Conservation (phyloP, 2,113 vertebrate species). For the Cromileptes altivelis region DNA sequence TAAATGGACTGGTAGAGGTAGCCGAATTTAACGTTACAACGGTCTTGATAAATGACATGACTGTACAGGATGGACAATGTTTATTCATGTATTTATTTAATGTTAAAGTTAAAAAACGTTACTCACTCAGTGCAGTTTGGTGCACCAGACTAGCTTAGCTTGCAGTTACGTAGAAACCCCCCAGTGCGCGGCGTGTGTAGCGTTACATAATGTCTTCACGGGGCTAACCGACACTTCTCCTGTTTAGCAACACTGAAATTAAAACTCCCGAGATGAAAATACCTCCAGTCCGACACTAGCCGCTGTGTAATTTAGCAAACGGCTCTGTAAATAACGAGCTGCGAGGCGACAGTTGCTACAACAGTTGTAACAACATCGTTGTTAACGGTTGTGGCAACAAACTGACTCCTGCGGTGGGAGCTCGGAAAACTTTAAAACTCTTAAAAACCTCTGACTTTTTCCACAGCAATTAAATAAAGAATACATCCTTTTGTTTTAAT, state of each 20-base stretch:
- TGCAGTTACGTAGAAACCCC: conserved; percentile 35
- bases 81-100: not conserved
- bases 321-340: conserved; percentile 41
- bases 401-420: not conserved
- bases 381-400: conserved; percentile 20
- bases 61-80: not conserved
- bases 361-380: conserved; percentile 52
- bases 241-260: conserved; percentile 41
- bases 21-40: not conserved
- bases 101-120: not conserved
- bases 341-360: conserved; percentile 51
- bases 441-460: not conserved
- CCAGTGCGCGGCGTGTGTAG: conserved; percentile 31
- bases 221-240: conserved; percentile 53
- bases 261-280: conserved; percentile 36
- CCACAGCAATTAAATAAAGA: not conserved
- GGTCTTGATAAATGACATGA: not conserved
- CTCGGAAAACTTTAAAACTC: conserved; percentile 57
- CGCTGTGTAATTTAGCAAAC: not conserved
- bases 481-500: not conserved
- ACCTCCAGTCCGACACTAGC: not conserved
- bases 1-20: not conserved
- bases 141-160: conserved; percentile 23
- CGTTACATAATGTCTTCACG: conserved; percentile 72
- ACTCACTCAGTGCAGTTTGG: not conserved